Evolutionary conservation across 2,797 vertebrate species (phyloP).

Genomic region (Cygnus olor): DNA sequence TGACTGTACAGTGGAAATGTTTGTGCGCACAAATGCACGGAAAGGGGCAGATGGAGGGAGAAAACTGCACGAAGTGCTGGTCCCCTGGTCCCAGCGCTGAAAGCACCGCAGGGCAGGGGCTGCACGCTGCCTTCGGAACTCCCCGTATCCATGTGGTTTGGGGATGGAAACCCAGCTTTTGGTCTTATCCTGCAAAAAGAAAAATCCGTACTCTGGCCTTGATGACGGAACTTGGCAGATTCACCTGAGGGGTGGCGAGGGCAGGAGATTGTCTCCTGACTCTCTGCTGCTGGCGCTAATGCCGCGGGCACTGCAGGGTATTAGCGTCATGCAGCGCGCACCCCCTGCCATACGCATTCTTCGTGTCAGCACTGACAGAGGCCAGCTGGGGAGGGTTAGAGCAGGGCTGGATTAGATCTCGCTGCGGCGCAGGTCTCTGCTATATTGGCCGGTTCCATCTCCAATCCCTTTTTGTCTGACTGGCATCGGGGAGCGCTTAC

Average conservation of each 20-base stretch:
- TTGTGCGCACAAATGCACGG: neutral
- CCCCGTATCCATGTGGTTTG: neutral
- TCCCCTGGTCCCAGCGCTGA: neutral
- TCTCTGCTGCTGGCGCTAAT: neutral
- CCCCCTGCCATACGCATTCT: conserved; percentile 73
- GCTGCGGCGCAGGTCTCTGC: conserved; percentile 64
- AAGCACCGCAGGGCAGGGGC: neutral
- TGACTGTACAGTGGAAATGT: neutral
- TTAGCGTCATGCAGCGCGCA: neutral
- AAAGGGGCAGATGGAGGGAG: neutral
- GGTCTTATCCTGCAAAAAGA: neutral
- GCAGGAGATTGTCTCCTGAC: neutral
- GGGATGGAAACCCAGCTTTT: neutral
- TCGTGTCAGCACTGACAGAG: conserved; percentile 84
- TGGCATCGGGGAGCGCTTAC: conserved; percentile 72
- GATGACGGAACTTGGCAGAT: neutral
- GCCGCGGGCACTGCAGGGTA: conserved; percentile 14
- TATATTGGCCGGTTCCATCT: conserved; percentile 67
- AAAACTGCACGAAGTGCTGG: neutral
- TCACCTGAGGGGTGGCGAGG: neutral
- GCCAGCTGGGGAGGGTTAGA: conserved; percentile 85
- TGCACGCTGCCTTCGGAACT: neutral
- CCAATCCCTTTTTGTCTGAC: conserved; percentile 81
- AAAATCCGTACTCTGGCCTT: neutral
- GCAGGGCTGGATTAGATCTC: conserved; percentile 78